Percentiles rank a stretch among this genome's conserved stretches.
phyloP scores from a whole-genome alignment of 1,140 invertebrate species.

The Calycopis cecrops region DNA sequence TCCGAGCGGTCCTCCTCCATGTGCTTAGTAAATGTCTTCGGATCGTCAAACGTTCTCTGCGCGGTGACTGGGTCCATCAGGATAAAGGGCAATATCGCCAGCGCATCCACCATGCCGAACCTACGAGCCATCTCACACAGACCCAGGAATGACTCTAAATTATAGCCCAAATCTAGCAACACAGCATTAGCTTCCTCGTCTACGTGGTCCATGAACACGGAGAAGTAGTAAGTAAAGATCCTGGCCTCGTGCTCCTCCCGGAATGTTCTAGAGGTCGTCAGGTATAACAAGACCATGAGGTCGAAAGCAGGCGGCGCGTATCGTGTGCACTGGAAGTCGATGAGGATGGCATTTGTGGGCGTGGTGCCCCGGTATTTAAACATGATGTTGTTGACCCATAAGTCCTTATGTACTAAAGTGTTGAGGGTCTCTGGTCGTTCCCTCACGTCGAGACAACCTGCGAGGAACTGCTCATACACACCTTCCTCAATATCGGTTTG shows the following conservation, averaged over 20 bases:
- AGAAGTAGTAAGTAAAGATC: slow-evolving; percentile 52
- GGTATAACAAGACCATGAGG: slow-evolving; percentile 54
- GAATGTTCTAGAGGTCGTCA: slow-evolving; percentile 53
- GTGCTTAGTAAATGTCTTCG: slow-evolving; percentile 37
- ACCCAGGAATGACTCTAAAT: slow-evolving; percentile 29
- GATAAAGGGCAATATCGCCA: slow-evolving; percentile 40
- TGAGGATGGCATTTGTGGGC: slow-evolving; percentile 48
- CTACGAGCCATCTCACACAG: slow-evolving; percentile 42
- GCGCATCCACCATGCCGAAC: slow-evolving; percentile 38
- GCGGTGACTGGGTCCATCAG: slow-evolving; percentile 44
- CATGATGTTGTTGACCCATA: slow-evolving; percentile 73
- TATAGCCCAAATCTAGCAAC: slow-evolving; percentile 37
- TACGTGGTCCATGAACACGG: slow-evolving; percentile 39
- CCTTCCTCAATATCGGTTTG: slow-evolving; percentile 32
- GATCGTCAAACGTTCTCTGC: slow-evolving; percentile 43
- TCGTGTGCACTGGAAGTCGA: slow-evolving; percentile 65
- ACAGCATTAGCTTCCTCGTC: slow-evolving; percentile 31
- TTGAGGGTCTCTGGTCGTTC: slow-evolving; percentile 46
- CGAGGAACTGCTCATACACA: slow-evolving; percentile 31
- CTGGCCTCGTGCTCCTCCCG: slow-evolving; percentile 40
- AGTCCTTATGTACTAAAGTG: slow-evolving; percentile 70
- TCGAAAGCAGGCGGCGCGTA: slow-evolving; percentile 68
- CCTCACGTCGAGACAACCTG: slow-evolving; percentile 37
- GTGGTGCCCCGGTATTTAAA: slow-evolving; percentile 54
- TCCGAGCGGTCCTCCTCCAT: slow-evolving; percentile 38